Evolutionary conservation across 1,140 invertebrate genomes (phyloP).

Genomic region (Plodia interpunctella): DNA sequence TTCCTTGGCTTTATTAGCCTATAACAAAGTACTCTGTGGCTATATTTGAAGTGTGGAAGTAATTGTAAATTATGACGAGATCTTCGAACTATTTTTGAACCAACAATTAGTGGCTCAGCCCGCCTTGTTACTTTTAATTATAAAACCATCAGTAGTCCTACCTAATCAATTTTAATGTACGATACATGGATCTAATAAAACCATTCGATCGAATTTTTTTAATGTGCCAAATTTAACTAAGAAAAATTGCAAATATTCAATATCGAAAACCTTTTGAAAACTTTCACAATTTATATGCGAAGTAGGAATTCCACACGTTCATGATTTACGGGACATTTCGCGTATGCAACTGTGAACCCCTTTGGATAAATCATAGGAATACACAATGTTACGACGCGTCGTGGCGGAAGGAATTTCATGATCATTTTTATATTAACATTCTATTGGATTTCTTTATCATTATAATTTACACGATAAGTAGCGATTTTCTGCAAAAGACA

Average conservation of each 20-base stretch:
- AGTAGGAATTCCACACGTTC: conserved; percentile 14
- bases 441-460: too few species aligned
- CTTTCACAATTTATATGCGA: conserved; percentile 17
- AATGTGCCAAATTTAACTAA: too few species aligned
- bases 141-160: neutral
- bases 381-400: neutral
- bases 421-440: too few species aligned
- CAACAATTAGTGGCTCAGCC: neutral
- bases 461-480: too few species aligned
- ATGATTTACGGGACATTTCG: conserved; percentile 15
- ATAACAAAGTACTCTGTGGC: too few species aligned
- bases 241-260: neutral
- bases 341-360: conserved; percentile 3
- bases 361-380: neutral
- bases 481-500: too few species aligned
- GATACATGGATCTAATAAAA: neutral
- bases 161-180: neutral
- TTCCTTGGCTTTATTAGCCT: neutral
- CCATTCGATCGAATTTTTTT: neutral
- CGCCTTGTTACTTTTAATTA: neutral
- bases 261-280: neutral
- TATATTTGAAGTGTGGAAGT: neutral
- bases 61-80: neutral
- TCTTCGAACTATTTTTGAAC: neutral
- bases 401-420: too few species aligned